Percentiles rank a stretch among this genome's conserved stretches.
Evolutionary conservation across 2,113 vertebrate species (phyloP).

Genomic region (Pipra filicauda): DNA sequence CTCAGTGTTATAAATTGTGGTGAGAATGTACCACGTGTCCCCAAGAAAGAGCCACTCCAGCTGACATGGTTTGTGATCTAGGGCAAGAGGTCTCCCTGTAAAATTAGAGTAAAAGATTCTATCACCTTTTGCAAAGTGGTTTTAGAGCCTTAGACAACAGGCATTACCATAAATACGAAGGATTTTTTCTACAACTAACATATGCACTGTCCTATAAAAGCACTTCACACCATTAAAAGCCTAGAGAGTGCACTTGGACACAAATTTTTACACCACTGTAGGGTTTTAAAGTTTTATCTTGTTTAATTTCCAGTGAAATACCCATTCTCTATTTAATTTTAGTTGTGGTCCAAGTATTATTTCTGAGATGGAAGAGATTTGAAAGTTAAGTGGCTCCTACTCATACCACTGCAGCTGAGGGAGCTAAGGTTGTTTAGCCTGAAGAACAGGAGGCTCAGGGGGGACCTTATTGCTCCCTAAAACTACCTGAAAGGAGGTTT

Average conservation of each 20-base stretch:
- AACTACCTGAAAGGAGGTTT: not conserved
- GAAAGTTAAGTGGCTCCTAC: not conserved
- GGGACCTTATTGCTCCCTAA: not conserved
- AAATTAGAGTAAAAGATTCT: not conserved
- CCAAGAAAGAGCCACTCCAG: not conserved
- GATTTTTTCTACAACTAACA: not conserved
- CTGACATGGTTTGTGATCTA: not conserved
- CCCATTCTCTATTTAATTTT: not conserved
- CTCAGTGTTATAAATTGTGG: not conserved
- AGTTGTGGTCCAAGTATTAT: not conserved
- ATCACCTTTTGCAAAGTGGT: not conserved
- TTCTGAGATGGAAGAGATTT: not conserved
- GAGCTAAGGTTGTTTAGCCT: not conserved
- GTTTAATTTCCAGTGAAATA: not conserved
- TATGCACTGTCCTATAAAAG: not conserved
- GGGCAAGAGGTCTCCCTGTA: not conserved
- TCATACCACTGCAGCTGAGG: rapidly evolving
- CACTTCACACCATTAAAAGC: not conserved
- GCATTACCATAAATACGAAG: not conserved
- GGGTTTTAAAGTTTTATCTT: not conserved
- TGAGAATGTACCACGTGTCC: not conserved
- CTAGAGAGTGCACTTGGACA: not conserved
- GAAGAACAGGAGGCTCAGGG: not conserved
- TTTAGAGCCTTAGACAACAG: not conserved
- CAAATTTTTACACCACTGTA: not conserved